A percentile compares a stretch with the other conserved stretches of the same genome.
Evolutionary conservation across 2,888 invertebrate genomes (phyloP).

Genomic region (Colostygia pectinataria): DNA sequence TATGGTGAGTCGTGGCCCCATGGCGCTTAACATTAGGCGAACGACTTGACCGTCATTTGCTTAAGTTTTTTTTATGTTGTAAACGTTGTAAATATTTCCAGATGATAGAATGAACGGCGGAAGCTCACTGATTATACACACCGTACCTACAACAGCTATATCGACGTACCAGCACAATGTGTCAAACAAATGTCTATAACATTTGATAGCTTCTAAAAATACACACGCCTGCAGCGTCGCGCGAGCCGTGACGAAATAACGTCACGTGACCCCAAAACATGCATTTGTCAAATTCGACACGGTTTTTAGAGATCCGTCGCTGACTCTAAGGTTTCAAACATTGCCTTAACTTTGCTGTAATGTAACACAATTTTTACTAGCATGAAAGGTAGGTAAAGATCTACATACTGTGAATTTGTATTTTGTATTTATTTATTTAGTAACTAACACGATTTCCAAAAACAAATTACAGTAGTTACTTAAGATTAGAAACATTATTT

Average conservation of each 20-base stretch:
- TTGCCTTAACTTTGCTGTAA: too few species aligned
- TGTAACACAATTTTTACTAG: neutral
- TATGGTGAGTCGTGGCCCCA: too few species aligned
- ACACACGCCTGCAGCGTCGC: conserved; percentile 42
- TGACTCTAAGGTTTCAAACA: too few species aligned
- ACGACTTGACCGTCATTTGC: too few species aligned
- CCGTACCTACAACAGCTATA: neutral
- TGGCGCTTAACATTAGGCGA: too few species aligned
- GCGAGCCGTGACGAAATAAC: conserved; percentile 56
- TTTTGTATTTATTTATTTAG: too few species aligned
- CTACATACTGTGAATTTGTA: too few species aligned
- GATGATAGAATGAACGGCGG: conserved; percentile 3
- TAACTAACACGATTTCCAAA: too few species aligned
- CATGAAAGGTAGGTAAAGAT: too few species aligned
- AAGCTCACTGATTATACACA: conserved; percentile 2
- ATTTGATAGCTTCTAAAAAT: conserved; percentile 52
- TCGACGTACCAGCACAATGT: conserved; percentile 11
- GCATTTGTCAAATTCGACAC: conserved; percentile 78
- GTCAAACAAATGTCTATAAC: conserved; percentile 37
- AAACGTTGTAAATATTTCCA: neutral
- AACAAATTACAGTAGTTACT: too few species aligned
- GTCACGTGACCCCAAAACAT: conserved; percentile 78
- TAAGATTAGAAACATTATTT: too few species aligned
- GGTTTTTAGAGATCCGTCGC: conserved; percentile 43
- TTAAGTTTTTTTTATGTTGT: too few species aligned